A percentile compares a stretch with the other conserved stretches of the same genome.
Conservation (phyloP, 2,797 vertebrate species). For the Chiroxiphia lanceolata region DNA sequence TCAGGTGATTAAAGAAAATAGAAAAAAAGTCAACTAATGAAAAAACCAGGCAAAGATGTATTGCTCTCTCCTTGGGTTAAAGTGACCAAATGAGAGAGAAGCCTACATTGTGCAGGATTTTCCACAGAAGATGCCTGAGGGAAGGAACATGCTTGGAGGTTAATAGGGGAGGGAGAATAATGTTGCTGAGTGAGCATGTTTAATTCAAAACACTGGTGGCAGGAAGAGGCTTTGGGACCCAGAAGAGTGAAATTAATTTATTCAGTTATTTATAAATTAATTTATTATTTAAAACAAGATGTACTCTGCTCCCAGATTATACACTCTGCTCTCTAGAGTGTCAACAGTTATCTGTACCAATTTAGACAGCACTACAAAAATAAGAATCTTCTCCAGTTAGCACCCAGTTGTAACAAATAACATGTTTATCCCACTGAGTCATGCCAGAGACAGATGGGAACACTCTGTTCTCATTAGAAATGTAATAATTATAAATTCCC, state of each 20-base stretch:
- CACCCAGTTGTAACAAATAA: neutral
- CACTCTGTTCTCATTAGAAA: conserved; percentile 7
- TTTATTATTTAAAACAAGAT: neutral
- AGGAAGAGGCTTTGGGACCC: neutral
- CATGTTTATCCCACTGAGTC: neutral
- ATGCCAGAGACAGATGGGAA: neutral
- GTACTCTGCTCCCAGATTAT: neutral
- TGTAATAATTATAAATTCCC: neutral
- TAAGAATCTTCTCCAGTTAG: neutral
- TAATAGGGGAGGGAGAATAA: neutral
- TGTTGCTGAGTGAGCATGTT: neutral
- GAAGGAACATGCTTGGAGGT: neutral
- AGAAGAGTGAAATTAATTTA: neutral
- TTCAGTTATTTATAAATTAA: neutral
- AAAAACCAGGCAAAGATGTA: neutral
- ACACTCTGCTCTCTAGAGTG: neutral
- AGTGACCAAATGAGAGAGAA: neutral
- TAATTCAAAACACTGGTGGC: neutral
- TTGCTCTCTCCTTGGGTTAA: neutral
- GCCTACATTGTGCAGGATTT: neutral
- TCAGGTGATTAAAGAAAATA: neutral
- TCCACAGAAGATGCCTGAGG: neutral
- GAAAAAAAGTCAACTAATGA: neutral
- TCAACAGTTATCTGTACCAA: neutral
- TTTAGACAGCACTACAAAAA: neutral